A percentile compares a stretch with the other conserved stretches of the same genome.
Conservation (phyloP, 2,888 invertebrate genomes). For the Deladenus siricidicola region DNA sequence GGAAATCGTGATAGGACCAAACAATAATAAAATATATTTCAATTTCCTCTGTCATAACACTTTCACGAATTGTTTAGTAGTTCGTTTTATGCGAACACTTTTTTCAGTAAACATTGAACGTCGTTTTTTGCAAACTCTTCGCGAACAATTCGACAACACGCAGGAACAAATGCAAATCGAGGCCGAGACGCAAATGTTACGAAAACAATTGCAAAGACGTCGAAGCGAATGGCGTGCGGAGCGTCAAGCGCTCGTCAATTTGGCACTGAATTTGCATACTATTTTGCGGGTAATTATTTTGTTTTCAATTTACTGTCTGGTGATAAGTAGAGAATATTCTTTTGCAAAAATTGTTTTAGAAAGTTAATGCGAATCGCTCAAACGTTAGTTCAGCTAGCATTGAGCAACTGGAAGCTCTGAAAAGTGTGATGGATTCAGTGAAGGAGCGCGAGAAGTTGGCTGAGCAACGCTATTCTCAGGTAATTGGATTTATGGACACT, state of each 20-base stretch:
- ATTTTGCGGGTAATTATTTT: slow-evolving; percentile 1
- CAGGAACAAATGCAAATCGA: slow-evolving; percentile 28
- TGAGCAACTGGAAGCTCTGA: not conserved
- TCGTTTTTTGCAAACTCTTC: slow-evolving; percentile 40
- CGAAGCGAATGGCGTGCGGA: slow-evolving; percentile 1
- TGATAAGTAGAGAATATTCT: no score
- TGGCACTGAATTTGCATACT: not conserved
- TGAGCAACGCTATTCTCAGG: not conserved
- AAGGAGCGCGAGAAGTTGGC: slow-evolving; percentile 7
- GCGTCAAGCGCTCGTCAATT: not conserved
- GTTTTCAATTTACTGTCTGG: no score
- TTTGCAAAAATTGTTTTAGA: no score
- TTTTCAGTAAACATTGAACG: slow-evolving; percentile 40
- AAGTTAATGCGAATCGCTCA: not conserved
- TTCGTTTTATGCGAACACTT: no score
- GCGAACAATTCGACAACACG: slow-evolving; percentile 39
- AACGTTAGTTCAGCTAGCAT: not conserved
- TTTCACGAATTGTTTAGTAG: no score
- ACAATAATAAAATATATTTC: no score
- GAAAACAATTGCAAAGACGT: slow-evolving; percentile 2
- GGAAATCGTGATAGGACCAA: no score
- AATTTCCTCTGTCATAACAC: no score
- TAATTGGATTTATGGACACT: no score
- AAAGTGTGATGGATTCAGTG: slow-evolving; percentile 1
- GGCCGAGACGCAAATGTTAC: slow-evolving; percentile 11